Base-by-base conservation (phyloP, 2,888 invertebrate species). In the Stegophylla sp. region DNA sequence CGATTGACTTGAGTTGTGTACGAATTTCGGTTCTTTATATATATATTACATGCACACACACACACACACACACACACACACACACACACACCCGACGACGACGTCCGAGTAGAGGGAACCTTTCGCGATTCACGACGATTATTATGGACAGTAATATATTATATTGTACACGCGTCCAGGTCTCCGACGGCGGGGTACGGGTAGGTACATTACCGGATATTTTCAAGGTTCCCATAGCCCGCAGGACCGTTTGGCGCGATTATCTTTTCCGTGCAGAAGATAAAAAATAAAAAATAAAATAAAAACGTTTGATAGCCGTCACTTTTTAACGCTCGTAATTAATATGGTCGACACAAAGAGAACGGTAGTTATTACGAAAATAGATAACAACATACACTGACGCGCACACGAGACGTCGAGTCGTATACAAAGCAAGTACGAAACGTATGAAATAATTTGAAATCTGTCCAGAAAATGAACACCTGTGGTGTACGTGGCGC, bases 91-190 rank as follows among this genome's bases (percentile, higher is more conserved):
- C 26, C 4, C 26, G 56, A 34, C 15, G 23, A 1, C 15, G 59
- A 34, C n/a, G 3, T 23, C n/a, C n/a, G 12, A 34, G 64, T 64
- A 75, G 75, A 75, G 75, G 75, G 74, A 74, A 63, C 12, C 15
- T 4, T 13, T n/a, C 28, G 1, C 5, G 17, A 7, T 41, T 61
- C 7, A 17, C 41, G 23, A 41, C 7, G 7, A 17, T 41, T 41
- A 48, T 23, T 10, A 5, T 17, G 48, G 51, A 51, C 45, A 61
- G 48, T 53, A n/a, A n/a, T n/a, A n/a, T n/a, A n/a, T 41, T 48
- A 63, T 48, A 63, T n/a, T n/a, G n/a, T n/a, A n/a, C n/a, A n/a
- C n/a, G n/a, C 63, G 48, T 63, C 9, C 48, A 34, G 51, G 17
- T 75, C 12, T 23, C n/a, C n/a, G n/a, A n/a, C n/a, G n/a, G n/a